Evolutionary conservation across 1,140 invertebrate species (phyloP).

Genomic region (Drosophila prosaltans): DNA sequence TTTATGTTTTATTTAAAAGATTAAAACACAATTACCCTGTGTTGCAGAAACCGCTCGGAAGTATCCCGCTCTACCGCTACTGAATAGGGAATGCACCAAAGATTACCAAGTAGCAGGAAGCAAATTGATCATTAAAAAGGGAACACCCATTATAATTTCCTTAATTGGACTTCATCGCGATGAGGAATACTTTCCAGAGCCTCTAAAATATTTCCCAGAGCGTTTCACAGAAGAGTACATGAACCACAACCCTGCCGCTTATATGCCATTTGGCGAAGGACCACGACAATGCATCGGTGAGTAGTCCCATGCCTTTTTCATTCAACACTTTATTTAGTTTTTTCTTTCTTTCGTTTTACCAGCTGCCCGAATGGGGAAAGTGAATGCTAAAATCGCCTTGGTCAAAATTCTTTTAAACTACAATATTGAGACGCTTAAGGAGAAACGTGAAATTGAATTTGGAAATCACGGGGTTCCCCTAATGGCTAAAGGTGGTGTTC

Average conservation of each 20-base stretch:
- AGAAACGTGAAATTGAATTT: constrained; percentile 55
- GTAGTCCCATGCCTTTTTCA: not conserved
- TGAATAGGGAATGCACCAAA: constrained; percentile 83
- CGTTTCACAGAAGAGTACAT: constrained; percentile 85
- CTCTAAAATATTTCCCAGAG: constrained; percentile 87
- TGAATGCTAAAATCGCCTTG: constrained; percentile 69
- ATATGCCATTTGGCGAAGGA: constrained; percentile 88
- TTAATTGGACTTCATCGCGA: constrained; percentile 84
- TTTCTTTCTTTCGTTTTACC: not conserved
- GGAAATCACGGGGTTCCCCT: constrained; percentile 42
- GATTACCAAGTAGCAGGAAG: constrained; percentile 82
- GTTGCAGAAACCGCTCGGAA: constrained; percentile 85
- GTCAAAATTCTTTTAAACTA: constrained; percentile 68
- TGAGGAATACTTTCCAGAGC: constrained; percentile 86
- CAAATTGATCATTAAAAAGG: constrained; percentile 82
- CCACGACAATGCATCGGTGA: constrained; percentile 87
- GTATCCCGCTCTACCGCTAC: constrained; percentile 85
- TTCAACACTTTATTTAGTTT: not conserved
- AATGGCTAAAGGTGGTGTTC: constrained; percentile 51
- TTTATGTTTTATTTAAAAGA: too few relatives aligned
- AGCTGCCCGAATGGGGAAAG: constrained; percentile 71
- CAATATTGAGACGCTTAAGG: constrained; percentile 41
- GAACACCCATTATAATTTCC: constrained; percentile 83
- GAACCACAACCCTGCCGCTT: constrained; percentile 80
- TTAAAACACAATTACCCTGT: too few relatives aligned